These are phyloP conservation scores for Sula dactylatra DNA, from an alignment of 2,113 vertebrate species.

Conservation along the genomic window DNA sequence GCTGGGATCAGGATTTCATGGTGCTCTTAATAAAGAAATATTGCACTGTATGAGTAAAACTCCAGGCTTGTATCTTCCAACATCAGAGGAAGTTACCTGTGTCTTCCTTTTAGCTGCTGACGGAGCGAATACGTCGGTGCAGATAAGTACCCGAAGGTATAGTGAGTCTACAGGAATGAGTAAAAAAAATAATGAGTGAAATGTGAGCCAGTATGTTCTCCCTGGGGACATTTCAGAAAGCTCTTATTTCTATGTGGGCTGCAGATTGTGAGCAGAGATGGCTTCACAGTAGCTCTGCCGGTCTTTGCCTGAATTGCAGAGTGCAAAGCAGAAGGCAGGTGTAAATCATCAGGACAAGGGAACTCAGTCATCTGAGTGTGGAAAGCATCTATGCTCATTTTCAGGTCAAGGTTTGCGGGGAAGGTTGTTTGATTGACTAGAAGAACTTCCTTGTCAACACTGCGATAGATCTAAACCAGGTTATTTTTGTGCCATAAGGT, in stretches of 20 bases:
- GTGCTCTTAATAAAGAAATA: neutral
- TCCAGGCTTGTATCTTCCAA: neutral
- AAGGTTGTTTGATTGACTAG: neutral
- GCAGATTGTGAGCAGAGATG: neutral
- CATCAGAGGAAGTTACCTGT: rapidly evolving
- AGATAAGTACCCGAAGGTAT: neutral
- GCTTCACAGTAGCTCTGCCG: neutral
- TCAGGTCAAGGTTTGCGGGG: neutral
- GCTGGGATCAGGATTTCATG: neutral
- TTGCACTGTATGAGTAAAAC: neutral
- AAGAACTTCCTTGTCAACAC: neutral
- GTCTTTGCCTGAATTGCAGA: neutral
- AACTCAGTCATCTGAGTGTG: neutral
- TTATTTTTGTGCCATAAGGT: neutral
- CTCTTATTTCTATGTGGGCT: neutral
- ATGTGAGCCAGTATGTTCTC: neutral
- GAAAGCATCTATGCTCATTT: neutral
- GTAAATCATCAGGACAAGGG: neutral
- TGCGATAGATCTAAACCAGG: rapidly evolving
- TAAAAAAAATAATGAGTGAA: neutral
- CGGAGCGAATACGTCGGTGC: rapidly evolving
- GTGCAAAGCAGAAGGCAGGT: neutral
- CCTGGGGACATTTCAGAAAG: neutral
- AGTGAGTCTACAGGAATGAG: neutral
- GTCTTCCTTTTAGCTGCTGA: neutral